Percentiles rank a stretch among this genome's conserved stretches.
These are phyloP conservation scores for Gastrophysa polygoni DNA, from an alignment of 2,888 invertebrate species.

Conservation along the genomic window DNA sequence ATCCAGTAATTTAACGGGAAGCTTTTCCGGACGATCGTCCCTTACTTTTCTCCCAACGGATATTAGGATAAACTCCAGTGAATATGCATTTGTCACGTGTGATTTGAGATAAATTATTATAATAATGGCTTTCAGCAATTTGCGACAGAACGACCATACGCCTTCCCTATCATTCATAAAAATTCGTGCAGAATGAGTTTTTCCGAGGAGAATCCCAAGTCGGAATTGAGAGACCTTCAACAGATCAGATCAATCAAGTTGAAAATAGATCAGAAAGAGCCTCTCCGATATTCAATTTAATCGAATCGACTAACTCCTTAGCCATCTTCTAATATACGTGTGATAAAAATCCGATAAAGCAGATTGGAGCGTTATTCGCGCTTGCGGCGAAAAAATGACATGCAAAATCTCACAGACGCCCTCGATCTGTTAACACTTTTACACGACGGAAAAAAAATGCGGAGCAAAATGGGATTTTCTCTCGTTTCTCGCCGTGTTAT, in stretches of 20 bases:
- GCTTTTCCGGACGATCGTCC: conserved; percentile 21
- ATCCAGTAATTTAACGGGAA: conserved; percentile 44
- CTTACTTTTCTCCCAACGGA: conserved; percentile 10
- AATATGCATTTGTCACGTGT: background rate
- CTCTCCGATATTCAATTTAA: too few species aligned
- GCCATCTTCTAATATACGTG: conserved; percentile 10
- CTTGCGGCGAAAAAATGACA: conserved; percentile 36
- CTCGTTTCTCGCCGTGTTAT: conserved; percentile 47
- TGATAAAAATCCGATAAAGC: conserved; percentile 15
- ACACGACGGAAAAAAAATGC: conserved; percentile 52
- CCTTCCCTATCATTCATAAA: too few species aligned
- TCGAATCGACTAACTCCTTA: too few species aligned
- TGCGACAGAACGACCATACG: too few species aligned
- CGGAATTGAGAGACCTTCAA: too few species aligned
- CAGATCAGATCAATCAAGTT: too few species aligned
- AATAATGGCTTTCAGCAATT: too few species aligned
- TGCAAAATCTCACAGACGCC: conserved; percentile 39
- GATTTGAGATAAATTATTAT: too few species aligned
- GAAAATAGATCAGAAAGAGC: too few species aligned
- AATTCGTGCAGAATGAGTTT: too few species aligned
- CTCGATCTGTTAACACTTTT: conserved; percentile 53
- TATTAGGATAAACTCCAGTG: background rate
- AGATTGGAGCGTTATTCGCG: too few species aligned
- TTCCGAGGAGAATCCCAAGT: too few species aligned
- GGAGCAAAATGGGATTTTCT: conserved; percentile 49